These are phyloP conservation scores for Motacilla tschutschensis DNA, from an alignment of 2,113 vertebrate species.

Conservation along the genomic window DNA sequence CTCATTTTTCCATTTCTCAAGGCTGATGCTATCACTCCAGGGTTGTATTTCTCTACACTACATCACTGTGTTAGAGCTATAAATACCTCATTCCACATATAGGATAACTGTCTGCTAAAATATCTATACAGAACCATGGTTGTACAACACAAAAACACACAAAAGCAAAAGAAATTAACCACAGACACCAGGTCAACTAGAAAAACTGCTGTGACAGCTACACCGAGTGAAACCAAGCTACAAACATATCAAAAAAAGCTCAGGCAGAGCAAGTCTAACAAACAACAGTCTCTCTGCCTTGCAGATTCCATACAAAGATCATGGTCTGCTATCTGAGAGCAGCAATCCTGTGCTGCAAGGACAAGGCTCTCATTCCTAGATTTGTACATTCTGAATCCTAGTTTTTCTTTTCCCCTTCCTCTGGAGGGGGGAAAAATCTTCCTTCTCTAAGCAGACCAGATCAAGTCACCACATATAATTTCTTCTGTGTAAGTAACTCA, in stretches of 20 bases:
- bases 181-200: not conserved
- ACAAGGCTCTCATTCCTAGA: not conserved
- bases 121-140: not conserved
- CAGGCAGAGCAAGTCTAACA: not conserved
- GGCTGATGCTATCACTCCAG: not conserved
- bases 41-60: not conserved
- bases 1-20: not conserved
- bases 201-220: not conserved
- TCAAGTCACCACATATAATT: not conserved
- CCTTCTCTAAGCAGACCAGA: not conserved
- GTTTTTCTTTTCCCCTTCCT: fast-evolving
- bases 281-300: not conserved
- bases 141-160: not conserved
- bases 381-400: fast-evolving
- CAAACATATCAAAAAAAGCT: not conserved
- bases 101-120: not conserved
- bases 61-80: not conserved
- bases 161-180: not conserved
- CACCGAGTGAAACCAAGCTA: not conserved
- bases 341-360: not conserved
- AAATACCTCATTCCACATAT: not conserved
- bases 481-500: not conserved
- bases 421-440: fast-evolving
- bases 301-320: not conserved
- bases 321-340: not conserved